phyloP scores from a whole-genome alignment of 2,797 vertebrate genomes.

The Catostomus latipinnis region DNA sequence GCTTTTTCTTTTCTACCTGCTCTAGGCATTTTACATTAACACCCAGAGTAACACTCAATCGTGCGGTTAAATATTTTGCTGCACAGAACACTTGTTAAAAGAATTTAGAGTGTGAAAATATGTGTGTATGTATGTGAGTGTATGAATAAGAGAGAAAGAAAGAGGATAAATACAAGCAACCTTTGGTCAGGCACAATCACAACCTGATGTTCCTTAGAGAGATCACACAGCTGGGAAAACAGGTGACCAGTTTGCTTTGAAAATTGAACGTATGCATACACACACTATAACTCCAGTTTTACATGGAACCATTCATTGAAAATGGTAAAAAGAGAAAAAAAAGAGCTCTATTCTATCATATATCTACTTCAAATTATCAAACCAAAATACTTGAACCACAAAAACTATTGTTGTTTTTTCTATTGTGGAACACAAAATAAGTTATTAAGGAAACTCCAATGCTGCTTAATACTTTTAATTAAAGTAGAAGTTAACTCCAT shows the following conservation, averaged over 20 bases:
- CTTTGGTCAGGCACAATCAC: constrained; percentile 40
- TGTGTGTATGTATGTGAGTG: constrained; percentile 10
- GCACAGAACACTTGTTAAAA: constrained; percentile 49
- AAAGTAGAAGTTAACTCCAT: too few species aligned
- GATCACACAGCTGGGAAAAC: constrained; percentile 56
- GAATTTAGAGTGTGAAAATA: constrained; percentile 22
- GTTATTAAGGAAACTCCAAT: too few species aligned
- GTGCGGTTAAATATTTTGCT: constrained; percentile 30
- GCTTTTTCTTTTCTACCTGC: constrained; percentile 30
- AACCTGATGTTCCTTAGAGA: constrained; percentile 50
- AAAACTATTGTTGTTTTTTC: too few species aligned
- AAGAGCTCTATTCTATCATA: background rate
- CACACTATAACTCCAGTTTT: constrained; percentile 4
- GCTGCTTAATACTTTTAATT: too few species aligned
- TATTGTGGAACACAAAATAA: too few species aligned
- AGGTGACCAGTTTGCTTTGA: constrained; percentile 50
- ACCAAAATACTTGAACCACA: too few species aligned
- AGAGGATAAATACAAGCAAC: constrained; percentile 25
- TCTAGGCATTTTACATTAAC: constrained; percentile 38
- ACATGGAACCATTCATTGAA: background rate
- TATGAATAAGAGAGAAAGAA: constrained; percentile 1
- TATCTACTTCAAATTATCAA: background rate
- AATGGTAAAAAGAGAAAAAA: background rate
- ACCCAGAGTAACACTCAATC: constrained; percentile 28
- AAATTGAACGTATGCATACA: constrained; percentile 1